Evolutionary conservation across 2,888 invertebrate species (phyloP).

Genomic region (Poecilus cupreus): DNA sequence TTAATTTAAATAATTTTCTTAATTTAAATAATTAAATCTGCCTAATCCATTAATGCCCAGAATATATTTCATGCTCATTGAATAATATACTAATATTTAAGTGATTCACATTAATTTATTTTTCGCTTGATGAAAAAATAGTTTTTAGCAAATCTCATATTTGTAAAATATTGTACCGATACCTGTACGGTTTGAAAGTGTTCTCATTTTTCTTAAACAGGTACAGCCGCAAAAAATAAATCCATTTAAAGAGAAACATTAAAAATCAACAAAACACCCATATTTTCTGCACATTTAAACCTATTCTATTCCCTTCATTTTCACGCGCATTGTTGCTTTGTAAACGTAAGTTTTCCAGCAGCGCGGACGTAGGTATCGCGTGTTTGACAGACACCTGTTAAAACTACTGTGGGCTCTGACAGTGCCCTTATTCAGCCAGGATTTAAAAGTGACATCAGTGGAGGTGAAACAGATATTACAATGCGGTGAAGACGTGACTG

Average conservation of each 20-base stretch:
- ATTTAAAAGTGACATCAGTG: slow-evolving; percentile 24
- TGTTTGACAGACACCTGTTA: slow-evolving; percentile 38
- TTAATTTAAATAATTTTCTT: too few relatives aligned
- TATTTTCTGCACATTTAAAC: slow-evolving; percentile 28
- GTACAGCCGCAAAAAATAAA: slow-evolving; percentile 13
- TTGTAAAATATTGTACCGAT: too few relatives aligned
- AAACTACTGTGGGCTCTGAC: slow-evolving; percentile 11
- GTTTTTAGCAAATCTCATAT: too few relatives aligned
- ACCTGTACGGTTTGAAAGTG: too few relatives aligned
- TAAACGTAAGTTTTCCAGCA: slow-evolving; percentile 8
- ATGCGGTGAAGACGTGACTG: slow-evolving; percentile 20
- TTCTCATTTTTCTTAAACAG: background rate
- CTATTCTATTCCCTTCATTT: slow-evolving; percentile 16
- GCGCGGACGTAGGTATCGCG: background rate
- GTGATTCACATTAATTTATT: too few relatives aligned
- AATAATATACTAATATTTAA: too few relatives aligned
- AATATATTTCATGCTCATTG: too few relatives aligned
- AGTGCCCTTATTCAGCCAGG: background rate
- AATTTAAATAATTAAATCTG: too few relatives aligned
- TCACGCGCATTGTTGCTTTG: slow-evolving; percentile 25
- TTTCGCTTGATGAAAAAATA: too few relatives aligned
- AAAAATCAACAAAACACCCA: slow-evolving; percentile 41
- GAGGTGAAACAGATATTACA: slow-evolving; percentile 31
- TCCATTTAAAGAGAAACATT: slow-evolving; percentile 31
- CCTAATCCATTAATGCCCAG: too few relatives aligned